Evolutionary conservation across 2,797 vertebrate genomes (phyloP).

Genomic region (Hoplostethus mediterraneus): DNA sequence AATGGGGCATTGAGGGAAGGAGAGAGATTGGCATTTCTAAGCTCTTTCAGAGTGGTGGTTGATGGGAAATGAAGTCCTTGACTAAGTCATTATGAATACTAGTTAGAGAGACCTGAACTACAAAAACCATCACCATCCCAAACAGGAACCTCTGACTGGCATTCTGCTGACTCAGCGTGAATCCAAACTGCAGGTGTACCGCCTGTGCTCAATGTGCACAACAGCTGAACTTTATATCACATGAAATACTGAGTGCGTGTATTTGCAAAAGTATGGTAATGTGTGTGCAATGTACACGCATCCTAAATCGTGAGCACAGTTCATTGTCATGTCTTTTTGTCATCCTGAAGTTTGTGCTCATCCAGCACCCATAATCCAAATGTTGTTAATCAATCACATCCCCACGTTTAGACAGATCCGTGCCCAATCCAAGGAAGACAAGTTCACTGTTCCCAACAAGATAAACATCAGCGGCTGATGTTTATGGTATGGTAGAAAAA

Average conservation of each 20-base stretch:
- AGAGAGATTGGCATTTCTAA: conserved; percentile 9
- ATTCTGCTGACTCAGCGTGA: conserved; percentile 46
- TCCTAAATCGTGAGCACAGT: conserved; percentile 28
- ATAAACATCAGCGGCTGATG: background rate
- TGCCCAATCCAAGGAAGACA: conserved; percentile 37
- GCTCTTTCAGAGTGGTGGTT: conserved; percentile 47
- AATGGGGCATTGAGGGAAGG: conserved; percentile 17
- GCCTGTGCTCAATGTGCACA: conserved; percentile 58
- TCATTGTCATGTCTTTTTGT: conserved; percentile 5
- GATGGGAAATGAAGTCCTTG: conserved; percentile 56
- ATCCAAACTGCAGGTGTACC: conserved; percentile 56
- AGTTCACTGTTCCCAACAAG: conserved; percentile 27
- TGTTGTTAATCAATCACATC: conserved; percentile 23
- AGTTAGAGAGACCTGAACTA: conserved; percentile 59
- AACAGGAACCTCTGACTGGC: conserved; percentile 41
- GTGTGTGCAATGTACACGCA: conserved; percentile 30
- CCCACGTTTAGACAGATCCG: conserved; percentile 18
- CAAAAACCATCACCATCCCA: conserved; percentile 52
- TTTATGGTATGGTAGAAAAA: background rate
- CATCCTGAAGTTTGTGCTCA: conserved; percentile 40
- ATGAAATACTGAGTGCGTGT: conserved; percentile 29
- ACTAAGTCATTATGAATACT: conserved; percentile 40
- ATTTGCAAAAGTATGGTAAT: conserved; percentile 36
- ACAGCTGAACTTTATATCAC: conserved; percentile 35
- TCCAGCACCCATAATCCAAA: conserved; percentile 32